Evolutionary conservation across 2,888 invertebrate genomes (phyloP), one percentile per base, ranked within the genome.

Genomic region (Abscondita cerata): DNA sequence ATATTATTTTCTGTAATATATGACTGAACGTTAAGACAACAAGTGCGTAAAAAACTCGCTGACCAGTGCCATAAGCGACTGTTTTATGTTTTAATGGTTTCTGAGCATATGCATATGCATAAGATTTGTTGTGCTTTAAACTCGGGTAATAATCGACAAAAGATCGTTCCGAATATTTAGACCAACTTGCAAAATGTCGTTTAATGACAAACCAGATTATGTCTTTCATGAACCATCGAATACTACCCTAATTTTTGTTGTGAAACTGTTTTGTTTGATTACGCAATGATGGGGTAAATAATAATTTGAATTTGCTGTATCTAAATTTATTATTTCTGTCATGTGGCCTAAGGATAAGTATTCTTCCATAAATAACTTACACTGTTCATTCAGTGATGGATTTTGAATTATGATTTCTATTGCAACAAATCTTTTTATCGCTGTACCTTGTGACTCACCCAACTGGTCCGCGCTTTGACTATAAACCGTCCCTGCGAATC

Each of bases 251-350:
- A 75, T 16, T 25, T 74, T 74, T 0, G 75, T 76, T 0, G 76
- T 76, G 5, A 71, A 64, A 52, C 74, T 75, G 2, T 62, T 54
- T 8, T 71, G 54, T 13, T 73, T 73, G 0, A 76, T 50, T 0
- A 80, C 76, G 0, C 73, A 70, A 53, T 78, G 78, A 68, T 80
- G 79, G 31, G 74, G 75, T 15, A 80, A 56, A 67, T 71, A 78
- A 62, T 74, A 76, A 0, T 31, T 54, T 8, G 57, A 56, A n/a
- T 56, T 54, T n/a, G 18, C 9, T 31, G 6, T 47, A 47, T 36
- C 11, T 36, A 36, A 5, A 11, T 9, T 36, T 12, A 2, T 12
- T 36, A 46, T 36, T 47, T 51, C 33, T 4, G 62, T 55, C 55
- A 68, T 65, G 52, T 70, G 68, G 2, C 65, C 63, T 13, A 71